These are phyloP conservation scores for Lithosia quadra DNA, from an alignment of 2,888 invertebrate genomes.

Conservation along the genomic window DNA sequence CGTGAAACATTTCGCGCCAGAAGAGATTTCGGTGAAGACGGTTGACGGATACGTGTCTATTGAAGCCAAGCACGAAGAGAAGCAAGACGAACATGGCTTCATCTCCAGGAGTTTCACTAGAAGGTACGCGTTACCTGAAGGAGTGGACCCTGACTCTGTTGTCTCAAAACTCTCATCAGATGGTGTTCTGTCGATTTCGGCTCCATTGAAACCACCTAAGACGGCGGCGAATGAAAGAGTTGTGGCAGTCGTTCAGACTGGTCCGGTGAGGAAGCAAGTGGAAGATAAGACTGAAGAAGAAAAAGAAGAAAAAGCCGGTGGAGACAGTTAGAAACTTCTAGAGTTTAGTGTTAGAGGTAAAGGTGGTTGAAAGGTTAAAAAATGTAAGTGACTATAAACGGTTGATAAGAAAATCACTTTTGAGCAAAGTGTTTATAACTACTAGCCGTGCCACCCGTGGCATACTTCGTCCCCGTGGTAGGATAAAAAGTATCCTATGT, in stretches of 20 bases:
- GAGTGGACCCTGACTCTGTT: constrained; percentile 88
- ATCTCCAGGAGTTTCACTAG: constrained; percentile 91
- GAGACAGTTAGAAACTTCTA: background rate
- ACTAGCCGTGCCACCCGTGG: too few species aligned
- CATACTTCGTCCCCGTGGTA: too few species aligned
- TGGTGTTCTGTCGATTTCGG: constrained; percentile 90
- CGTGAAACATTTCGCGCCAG: constrained; percentile 91
- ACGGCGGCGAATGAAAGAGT: constrained; percentile 85
- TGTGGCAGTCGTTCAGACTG: constrained; percentile 90
- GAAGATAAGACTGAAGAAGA: constrained; percentile 14
- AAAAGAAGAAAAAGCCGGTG: background rate
- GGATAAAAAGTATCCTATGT: too few species aligned
- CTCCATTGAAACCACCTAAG: constrained; percentile 85
- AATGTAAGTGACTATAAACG: too few species aligned
- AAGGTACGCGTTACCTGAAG: constrained; percentile 87
- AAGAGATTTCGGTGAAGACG: constrained; percentile 92
- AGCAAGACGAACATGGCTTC: constrained; percentile 91
- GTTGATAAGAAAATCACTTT: too few species aligned
- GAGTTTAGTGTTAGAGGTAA: background rate
- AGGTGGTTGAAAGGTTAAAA: too few species aligned
- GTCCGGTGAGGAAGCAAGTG: constrained; percentile 81
- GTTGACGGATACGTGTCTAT: constrained; percentile 89
- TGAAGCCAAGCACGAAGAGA: constrained; percentile 93
- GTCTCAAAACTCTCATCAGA: constrained; percentile 92
- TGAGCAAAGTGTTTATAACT: too few species aligned